Evolutionary conservation across 2,113 vertebrate genomes (phyloP), one percentile per base, ranked within the genome.

Genomic region (Boleophthalmus pectinirostris): DNA sequence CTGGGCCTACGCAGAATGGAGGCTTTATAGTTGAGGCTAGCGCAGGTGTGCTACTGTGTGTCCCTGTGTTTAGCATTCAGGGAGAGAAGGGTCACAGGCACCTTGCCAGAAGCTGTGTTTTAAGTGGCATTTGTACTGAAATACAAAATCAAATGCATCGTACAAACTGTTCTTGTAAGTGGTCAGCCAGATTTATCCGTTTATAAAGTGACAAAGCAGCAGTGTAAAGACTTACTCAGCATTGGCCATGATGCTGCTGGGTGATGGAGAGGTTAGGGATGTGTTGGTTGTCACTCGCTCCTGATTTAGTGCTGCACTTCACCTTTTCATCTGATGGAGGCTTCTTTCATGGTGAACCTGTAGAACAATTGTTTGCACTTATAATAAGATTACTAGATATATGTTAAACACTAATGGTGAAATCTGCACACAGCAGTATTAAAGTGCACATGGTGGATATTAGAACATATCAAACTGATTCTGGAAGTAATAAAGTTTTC

Each of bases 181-280:
- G 33, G 13, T 60, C 12, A 60, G 57, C 8, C 6, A 18, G 58
- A 61, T 33, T 33, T 58, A 54, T 11, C 8, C 3, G 4, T 33
- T 38, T 21, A n/a, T 8, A 11, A 38, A 43, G 61, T 64, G 21
- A 24, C 24, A 29, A 61, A 57, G 71, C 24, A 23, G 35, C 21
- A 23, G 23, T 15, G 68, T 66, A 58, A 25, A 58, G 35, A 90
- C 91, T 91, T 84, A 92, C 91, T 87, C 86, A 82, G 85, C 75
- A 56, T 89, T 89, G 15, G 91, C 89, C 91, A 92, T 92, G 81
- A 92, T 92, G 81, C 77, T 78, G 68, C 64, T 33, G 25, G 77
- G 14, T 73, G 82, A 80, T 72, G 79, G 68, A 74, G 66, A 75
- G 71, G 35, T 58, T 61, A 77, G 76, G 24, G 35, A 70, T 57